phyloP scores from a whole-genome alignment of 2,113 vertebrate species.

The Rhagologus leucostigma region DNA sequence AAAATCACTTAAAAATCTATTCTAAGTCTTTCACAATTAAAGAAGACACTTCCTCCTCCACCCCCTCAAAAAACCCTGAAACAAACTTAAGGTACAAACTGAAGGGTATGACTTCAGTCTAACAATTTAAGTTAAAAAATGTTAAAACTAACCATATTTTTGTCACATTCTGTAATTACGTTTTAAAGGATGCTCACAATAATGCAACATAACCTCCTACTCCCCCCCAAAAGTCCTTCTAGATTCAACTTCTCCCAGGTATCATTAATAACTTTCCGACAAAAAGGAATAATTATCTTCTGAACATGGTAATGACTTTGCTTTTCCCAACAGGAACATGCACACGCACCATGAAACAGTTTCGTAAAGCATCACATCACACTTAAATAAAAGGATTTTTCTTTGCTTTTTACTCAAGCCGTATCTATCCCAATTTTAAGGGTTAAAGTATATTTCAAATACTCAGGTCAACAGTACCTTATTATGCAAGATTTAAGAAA shows the following conservation, averaged over 20 bases:
- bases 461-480: neutral
- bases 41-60: neutral
- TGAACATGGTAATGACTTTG: neutral
- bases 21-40: neutral
- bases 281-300: neutral
- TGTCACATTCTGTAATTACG: neutral
- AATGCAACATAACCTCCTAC: neutral
- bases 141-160: neutral
- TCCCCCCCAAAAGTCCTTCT: neutral
- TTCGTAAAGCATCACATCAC: neutral
- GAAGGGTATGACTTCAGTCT: neutral
- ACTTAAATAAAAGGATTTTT: neutral
- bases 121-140: neutral
- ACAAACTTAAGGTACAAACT: neutral
- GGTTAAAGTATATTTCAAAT: neutral
- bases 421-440: neutral
- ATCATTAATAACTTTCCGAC: neutral
- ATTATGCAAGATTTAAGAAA: neutral
- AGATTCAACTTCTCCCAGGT: neutral
- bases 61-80: fast-evolving
- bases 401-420: neutral
- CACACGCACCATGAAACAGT: neutral
- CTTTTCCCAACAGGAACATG: neutral
- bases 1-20: neutral
- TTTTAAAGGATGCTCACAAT: neutral